Evolutionary conservation across 2,113 vertebrate species (phyloP), one percentile per base, ranked within the genome.

Genomic region (Muscicapa adusta): DNA sequence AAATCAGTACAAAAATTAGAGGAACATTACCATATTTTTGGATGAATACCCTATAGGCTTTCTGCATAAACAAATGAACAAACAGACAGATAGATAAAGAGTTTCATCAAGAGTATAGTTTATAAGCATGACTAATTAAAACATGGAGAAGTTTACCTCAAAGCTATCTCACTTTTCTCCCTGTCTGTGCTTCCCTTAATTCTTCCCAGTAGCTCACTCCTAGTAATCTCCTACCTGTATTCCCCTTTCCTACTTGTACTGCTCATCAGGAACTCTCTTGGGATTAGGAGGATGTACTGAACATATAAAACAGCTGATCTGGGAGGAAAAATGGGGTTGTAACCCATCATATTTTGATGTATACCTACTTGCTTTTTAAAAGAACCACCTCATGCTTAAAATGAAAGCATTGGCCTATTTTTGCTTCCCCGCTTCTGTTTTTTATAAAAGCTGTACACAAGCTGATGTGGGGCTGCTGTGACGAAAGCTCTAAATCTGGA

Each of bases 351-450:
- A 48, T n/a, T 36, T 28, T 14, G n/a, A 40, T 28, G 8, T 15
- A 6, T 6, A 33, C 0, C 4, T 24, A 38, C 18, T 6, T 7
- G 34, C 42, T 71, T 81, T 56, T 70, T 60, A 86, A 88, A 91
- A 84, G 2, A 2, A 2, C 2, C 18, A 54, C 10, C 19, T 73
- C 60, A 71, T 13, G 40, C n/a, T n/a, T 68, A 31, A 0, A 0
- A 58, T 22, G 24, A 47, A 83, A 73, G 29, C 18, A 63, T 2
- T 40, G 47, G 23, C 33, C 23, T 70, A 62, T 56, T 62, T 62
- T 66, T 50, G 40, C n/a, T 79, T 29, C 20, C 26, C 24, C 1
- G 0, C 12, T 71, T 71, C 23, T 62, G 3, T 43, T 48, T 85
- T 56, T 45, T 47, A 47, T 36, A 57, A 48, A 88, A 88, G 42